Evolutionary conservation across 2,797 vertebrate species (phyloP), one percentile per base, ranked within the genome.

Genomic region (Sebastes jordani): DNA sequence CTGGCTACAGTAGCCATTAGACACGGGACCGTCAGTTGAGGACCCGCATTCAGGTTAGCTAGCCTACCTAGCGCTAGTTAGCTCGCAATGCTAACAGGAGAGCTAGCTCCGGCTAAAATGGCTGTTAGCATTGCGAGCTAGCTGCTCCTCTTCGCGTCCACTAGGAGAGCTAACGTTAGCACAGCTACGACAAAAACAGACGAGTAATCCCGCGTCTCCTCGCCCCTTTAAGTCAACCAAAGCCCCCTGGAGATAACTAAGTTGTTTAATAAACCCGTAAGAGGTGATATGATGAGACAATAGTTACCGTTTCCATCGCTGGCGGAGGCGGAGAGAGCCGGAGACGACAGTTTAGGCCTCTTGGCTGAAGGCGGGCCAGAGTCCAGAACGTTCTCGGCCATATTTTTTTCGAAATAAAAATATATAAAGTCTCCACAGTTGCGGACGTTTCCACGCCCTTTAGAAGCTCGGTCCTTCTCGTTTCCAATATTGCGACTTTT

Each of bases 311-410:
- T 98, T 96, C 98, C 97, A 92, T 99, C 98, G 96, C 98, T 98
- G 95, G 98, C 97, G 89, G 97, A 97, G 91, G 96, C 97, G 92
- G 97, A 99, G 93, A 99, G 97, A 93, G 98, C 97, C 96, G 98
- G 98, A 95, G 98, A 99, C 80, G 97, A 98, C 94, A 99, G 97
- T 97, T 99, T 99, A 97, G 98, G 98, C 97, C 98, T 97, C 97
- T 99, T 99, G 96, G 98, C 97, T 96, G 97, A 98, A 97, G 98
- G 97, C 97, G 98, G 97, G 97, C 98, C 98, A 95, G 94, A 92
- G 96, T 99, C 98, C 97, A 99, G 97, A 96, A 98, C 97, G 97
- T 99, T 99, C 97, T 99, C 98, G 97, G 98, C 97, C 98, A 99
- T 99, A 97, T 96, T 95, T 96, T 56, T 95, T 94, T 94, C 93